Base-by-base conservation (phyloP, 1,140 invertebrate genomes). In the Scaptodrosophila lebanonensis region DNA sequence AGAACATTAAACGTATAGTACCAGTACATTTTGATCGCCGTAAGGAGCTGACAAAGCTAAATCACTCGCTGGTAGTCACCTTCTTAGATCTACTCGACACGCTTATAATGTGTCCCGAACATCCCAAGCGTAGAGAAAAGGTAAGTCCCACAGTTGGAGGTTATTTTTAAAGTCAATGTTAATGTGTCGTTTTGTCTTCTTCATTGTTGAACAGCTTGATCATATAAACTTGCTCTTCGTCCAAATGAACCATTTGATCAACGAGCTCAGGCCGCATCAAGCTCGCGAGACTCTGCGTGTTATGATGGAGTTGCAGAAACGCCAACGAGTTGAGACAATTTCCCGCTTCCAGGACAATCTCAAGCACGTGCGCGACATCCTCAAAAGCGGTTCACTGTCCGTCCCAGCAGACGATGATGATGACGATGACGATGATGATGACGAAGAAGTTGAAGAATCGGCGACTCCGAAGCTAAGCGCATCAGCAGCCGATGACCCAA, bases 201-300 rank as follows among this genome's bases (percentile, higher is more conserved):
- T n/a, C n/a, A n/a, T n/a, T n/a, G n/a, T n/a, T n/a, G n/a, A n/a
- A n/a, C n/a, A n/a, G n/a, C n/a, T n/a, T 25, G 22, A 25, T 25
- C 3, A 25, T 25, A 38, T 6, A 12, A 43, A 48, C 36, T 40
- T 35, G n/a, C 35, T 99, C 9, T 99, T 99, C 87, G 98, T 99
- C 68, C 96, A 99, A 72, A 98, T 99, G 84, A 97, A 99, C 89
- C 97, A 99, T 89, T 88, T 99, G 32, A 89, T 99, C 7, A 99
- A 99, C 89, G 97, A 99, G 88, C 98, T 98, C 83, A 90, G 97
- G 75, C 97, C 97, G 1, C 97, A 99, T 88, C 97, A 95, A 88
- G 96, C 96, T 0, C 88, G 96, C 62, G 96, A 98, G 90, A 97
- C 95, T 1, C 89, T 98, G 11, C 88, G 97, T 48, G 96, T 98